Conservation (phyloP, 2,888 invertebrate genomes). For the Xestia c-nigrum region DNA sequence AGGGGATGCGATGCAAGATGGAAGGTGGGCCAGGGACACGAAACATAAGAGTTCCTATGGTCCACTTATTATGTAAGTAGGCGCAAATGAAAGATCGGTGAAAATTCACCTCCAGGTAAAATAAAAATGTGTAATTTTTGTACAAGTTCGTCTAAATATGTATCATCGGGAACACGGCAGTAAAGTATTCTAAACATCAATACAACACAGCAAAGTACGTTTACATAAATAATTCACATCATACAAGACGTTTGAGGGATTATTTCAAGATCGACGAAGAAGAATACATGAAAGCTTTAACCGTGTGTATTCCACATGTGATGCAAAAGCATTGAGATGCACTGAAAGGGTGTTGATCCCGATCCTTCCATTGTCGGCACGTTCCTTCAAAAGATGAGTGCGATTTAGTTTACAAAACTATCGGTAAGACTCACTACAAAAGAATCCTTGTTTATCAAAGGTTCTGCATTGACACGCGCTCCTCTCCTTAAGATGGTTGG, state of each 20-base stretch:
- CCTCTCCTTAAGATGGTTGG: neutral
- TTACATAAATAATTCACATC: neutral
- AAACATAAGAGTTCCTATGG: neutral
- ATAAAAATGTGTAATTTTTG: neutral
- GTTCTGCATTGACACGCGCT: constrained; percentile 1
- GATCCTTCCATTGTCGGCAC: constrained; percentile 41
- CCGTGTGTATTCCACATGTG: constrained; percentile 22
- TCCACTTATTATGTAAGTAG: neutral
- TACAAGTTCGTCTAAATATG: no score
- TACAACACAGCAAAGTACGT: neutral
- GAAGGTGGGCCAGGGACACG: neutral
- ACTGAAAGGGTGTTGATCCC: constrained; percentile 51
- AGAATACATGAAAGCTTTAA: neutral
- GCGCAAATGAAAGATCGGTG: neutral
- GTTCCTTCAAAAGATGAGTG: constrained; percentile 44
- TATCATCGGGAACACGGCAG: neutral
- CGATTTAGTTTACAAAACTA: constrained; percentile 49
- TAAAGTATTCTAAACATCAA: neutral
- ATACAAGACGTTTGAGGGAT: constrained; percentile 23
- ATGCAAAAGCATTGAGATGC: constrained; percentile 42
- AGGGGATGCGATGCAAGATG: neutral
- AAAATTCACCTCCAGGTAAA: neutral
- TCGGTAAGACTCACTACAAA: constrained; percentile 7
- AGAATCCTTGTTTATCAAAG: neutral
- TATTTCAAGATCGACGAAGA: constrained; percentile 14